A percentile compares a stretch with the other conserved stretches of the same genome.
Evolutionary conservation across 1,140 invertebrate genomes (phyloP).

Genomic region (Aphelenchoides fujianensis): DNA sequence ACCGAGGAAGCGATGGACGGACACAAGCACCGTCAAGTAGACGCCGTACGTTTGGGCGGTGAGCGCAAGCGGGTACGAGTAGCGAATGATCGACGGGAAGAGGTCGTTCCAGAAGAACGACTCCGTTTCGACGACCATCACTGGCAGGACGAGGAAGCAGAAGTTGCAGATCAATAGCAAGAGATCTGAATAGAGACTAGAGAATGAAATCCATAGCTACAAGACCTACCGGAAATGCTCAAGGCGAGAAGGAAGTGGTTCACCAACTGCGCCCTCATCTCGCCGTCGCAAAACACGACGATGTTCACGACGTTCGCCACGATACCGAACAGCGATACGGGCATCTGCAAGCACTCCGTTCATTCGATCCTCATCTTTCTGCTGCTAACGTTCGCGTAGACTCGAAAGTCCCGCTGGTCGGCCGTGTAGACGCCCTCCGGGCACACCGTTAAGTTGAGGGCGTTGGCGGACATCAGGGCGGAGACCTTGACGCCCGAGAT

Average conservation of each 20-base stretch:
- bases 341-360: too few species aligned
- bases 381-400: conserved; percentile 55
- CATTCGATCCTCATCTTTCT: too few species aligned
- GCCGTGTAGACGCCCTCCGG: conserved; percentile 38
- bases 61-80: conserved; percentile 56
- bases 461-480: conserved; percentile 21
- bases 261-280: conserved; percentile 56
- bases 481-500: background rate
- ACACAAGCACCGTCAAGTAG: conserved; percentile 59
- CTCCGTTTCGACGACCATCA: conserved; percentile 57
- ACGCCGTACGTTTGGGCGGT: conserved; percentile 58
- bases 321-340: conserved; percentile 56
- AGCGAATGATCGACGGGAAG: conserved; percentile 53
- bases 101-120: conserved; percentile 56
- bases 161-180: conserved; percentile 59
- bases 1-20: conserved; percentile 54
- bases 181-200: conserved; percentile 45
- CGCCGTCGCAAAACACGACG: conserved; percentile 53
- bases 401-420: conserved; percentile 38
- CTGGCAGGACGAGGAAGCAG: conserved; percentile 60
- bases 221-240: conserved; percentile 48
- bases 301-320: conserved; percentile 60
- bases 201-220: conserved; percentile 17
- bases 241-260: conserved; percentile 59
- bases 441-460: conserved; percentile 31